Percentiles rank a stretch among this genome's conserved stretches.
phyloP scores from a whole-genome alignment of 2,888 invertebrate genomes.

The Scotopteryx bipunctaria region DNA sequence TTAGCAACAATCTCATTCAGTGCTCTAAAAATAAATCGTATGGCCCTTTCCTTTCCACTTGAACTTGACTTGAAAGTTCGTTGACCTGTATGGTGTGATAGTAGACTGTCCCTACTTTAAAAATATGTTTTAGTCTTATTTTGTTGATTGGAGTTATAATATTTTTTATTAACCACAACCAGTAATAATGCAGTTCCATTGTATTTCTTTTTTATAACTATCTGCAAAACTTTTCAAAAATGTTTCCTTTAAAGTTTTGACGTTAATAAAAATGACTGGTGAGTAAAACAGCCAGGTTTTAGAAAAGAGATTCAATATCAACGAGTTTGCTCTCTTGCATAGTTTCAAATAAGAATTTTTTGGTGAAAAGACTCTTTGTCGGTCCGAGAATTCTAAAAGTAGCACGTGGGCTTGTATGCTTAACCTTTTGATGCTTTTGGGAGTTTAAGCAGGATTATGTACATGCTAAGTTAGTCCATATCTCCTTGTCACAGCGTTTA shows the following conservation, averaged over 20 bases:
- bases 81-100: constrained; percentile 60
- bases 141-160: too few species aligned
- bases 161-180: too few species aligned
- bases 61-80: constrained; percentile 73
- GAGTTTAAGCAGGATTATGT: background rate
- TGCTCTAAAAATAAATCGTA: constrained; percentile 73
- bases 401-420: constrained; percentile 8
- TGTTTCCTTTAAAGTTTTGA: too few species aligned
- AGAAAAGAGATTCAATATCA: background rate
- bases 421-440: constrained; percentile 16
- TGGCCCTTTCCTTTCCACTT: constrained; percentile 62
- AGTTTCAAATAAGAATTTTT: background rate
- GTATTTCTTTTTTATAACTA: too few species aligned
- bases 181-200: too few species aligned
- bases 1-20: constrained; percentile 56
- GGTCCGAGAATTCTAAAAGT: constrained; percentile 8
- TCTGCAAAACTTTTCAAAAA: too few species aligned
- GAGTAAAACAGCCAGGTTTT: background rate
- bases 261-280: too few species aligned
- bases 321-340: background rate
- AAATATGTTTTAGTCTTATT: constrained; percentile 25
- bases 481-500: constrained; percentile 21
- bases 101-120: constrained; percentile 38
- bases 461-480: background rate
- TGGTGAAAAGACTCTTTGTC: constrained; percentile 8